These are phyloP conservation scores for Drosophila pruinosa DNA, from an alignment of 1,140 invertebrate genomes.

Conservation along the genomic window DNA sequence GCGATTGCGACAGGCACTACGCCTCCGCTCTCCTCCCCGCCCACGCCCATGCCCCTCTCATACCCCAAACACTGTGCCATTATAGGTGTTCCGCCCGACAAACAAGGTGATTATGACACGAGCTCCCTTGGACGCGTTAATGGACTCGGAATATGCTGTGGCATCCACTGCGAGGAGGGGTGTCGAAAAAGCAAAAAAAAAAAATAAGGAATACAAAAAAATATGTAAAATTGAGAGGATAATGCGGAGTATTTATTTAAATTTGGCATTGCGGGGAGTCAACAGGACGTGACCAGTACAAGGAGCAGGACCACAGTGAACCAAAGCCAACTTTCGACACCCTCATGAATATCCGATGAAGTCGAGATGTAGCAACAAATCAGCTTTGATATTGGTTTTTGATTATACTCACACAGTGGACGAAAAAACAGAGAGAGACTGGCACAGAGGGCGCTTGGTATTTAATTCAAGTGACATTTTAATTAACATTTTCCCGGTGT, in stretches of 20 bases:
- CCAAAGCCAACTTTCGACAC: conserved; percentile 29
- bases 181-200: conserved; percentile 1
- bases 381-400: conserved; percentile 70
- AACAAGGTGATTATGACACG: conserved; percentile 76
- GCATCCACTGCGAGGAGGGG: background rate
- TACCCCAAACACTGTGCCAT: conserved; percentile 24
- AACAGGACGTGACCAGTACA: conserved; percentile 57
- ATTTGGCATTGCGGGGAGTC: conserved; percentile 51
- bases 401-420: conserved; percentile 46
- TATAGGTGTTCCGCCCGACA: conserved; percentile 72
- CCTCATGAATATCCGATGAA: conserved; percentile 73
- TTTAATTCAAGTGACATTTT: conserved; percentile 62
- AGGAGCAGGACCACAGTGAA: conserved; percentile 14
- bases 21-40: background rate
- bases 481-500: conserved; percentile 62
- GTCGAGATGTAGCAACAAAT: conserved; percentile 48
- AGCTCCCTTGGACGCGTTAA: conserved; percentile 64
- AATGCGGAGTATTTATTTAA: conserved; percentile 65
- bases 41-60: background rate
- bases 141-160: conserved; percentile 56
- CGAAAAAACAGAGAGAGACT: background rate
- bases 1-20: conserved; percentile 37
- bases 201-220: conserved; percentile 18
- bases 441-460: background rate
- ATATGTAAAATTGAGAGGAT: conserved; percentile 30